phyloP scores from a whole-genome alignment of 2,113 vertebrate species.

The Hucho hucho region DNA sequence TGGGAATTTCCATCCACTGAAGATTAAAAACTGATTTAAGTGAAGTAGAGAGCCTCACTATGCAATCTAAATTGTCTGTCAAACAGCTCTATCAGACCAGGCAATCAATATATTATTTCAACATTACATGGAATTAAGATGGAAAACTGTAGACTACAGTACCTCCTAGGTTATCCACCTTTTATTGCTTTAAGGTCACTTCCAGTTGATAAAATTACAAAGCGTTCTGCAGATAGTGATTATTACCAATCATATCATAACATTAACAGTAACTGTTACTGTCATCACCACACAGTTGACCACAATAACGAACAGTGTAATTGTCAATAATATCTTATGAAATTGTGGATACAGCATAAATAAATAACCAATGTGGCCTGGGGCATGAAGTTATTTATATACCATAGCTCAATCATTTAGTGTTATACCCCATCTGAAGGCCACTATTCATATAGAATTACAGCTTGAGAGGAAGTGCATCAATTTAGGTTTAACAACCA shows the following conservation, averaged over 20 bases:
- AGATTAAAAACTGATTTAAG: not conserved
- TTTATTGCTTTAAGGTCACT: too few species aligned
- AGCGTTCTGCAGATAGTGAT: too few species aligned
- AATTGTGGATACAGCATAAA: conserved; percentile 2
- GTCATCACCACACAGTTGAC: not conserved
- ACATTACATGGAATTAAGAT: too few species aligned
- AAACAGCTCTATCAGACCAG: too few species aligned
- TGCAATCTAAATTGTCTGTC: too few species aligned
- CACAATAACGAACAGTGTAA: not conserved
- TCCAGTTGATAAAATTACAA: too few species aligned
- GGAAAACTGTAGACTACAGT: too few species aligned
- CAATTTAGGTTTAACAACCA: conserved; percentile 1
- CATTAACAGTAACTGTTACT: not conserved
- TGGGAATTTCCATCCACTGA: not conserved
- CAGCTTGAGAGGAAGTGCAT: conserved; percentile 1
- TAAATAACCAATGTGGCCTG: not conserved
- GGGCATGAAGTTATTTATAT: not conserved
- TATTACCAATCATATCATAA: too few species aligned
- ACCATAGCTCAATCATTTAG: conserved; percentile 17
- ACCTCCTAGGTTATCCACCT: too few species aligned
- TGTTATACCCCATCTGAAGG: not conserved
- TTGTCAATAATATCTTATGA: conserved; percentile 3
- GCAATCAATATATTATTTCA: too few species aligned
- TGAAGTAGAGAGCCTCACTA: too few species aligned
- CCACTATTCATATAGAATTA: not conserved